Conservation (phyloP, 2,113 vertebrate species). For the Pluvianellus socialis region DNA sequence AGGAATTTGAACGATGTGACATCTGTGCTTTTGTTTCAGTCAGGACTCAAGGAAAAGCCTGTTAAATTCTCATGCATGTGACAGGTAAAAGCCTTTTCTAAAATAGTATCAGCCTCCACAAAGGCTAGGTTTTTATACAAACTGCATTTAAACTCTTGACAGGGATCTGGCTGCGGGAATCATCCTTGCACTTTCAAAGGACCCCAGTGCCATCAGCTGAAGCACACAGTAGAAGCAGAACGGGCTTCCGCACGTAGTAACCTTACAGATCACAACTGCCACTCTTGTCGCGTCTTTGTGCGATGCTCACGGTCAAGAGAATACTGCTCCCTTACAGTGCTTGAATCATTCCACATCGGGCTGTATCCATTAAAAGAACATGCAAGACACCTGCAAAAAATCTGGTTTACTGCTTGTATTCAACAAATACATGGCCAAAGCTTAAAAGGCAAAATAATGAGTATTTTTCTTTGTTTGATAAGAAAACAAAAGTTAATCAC, state of each 20-base stretch:
- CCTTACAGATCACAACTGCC: background rate
- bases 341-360: background rate
- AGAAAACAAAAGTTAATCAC: background rate
- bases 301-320: fast-evolving
- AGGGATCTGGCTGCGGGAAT: background rate
- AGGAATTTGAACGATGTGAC: background rate
- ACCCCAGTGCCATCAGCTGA: background rate
- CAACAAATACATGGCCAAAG: background rate
- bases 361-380: fast-evolving
- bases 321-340: background rate
- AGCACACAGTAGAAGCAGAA: background rate
- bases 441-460: background rate
- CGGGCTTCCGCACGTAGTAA: fast-evolving
- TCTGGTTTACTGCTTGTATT: background rate
- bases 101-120: background rate
- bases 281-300: fast-evolving
- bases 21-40: constrained; percentile 8
- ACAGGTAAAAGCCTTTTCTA: constrained; percentile 33
- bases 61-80: background rate
- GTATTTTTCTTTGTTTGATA: background rate
- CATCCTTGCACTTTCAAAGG: background rate
- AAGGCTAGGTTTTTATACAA: background rate
- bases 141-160: background rate
- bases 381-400: background rate
- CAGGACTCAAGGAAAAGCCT: constrained; percentile 1